Evolutionary conservation across 2,888 invertebrate species (phyloP).

Genomic region (Trissoscelio sp.): DNA sequence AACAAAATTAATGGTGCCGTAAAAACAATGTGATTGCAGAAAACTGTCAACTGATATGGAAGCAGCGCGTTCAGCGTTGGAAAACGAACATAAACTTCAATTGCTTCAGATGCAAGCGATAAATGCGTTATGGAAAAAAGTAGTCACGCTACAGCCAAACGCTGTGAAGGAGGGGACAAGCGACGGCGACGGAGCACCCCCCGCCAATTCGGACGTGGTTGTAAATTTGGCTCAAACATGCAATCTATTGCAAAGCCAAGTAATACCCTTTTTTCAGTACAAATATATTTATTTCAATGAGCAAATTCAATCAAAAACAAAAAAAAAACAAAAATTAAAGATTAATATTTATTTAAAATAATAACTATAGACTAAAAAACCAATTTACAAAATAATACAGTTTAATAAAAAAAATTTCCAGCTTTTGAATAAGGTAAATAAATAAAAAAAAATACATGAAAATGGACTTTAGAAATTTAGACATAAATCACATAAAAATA

Average conservation of each 20-base stretch:
- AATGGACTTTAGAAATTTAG: too few relatives aligned
- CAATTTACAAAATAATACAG: too few relatives aligned
- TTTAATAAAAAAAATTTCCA: too few relatives aligned
- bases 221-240: constrained; percentile 91
- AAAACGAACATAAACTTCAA: constrained; percentile 93
- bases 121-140: constrained; percentile 94
- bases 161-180: constrained; percentile 74
- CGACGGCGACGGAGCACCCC: constrained; percentile 75
- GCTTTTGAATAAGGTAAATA: too few relatives aligned
- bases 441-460: too few relatives aligned
- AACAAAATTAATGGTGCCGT: background rate
- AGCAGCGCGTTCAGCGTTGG: constrained; percentile 92
- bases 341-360: too few relatives aligned
- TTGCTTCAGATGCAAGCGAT: constrained; percentile 96
- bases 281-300: too few relatives aligned
- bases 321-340: too few relatives aligned
- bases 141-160: constrained; percentile 87
- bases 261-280: constrained; percentile 78
- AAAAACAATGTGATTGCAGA: constrained; percentile 82
- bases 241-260: constrained; percentile 89
- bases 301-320: too few relatives aligned
- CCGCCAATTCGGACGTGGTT: constrained; percentile 86
- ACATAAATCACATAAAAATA: too few relatives aligned
- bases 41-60: constrained; percentile 93
- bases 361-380: too few relatives aligned